Evolutionary conservation across 2,888 invertebrate genomes (phyloP).

Genomic region (Pristionchus entomophagus): DNA sequence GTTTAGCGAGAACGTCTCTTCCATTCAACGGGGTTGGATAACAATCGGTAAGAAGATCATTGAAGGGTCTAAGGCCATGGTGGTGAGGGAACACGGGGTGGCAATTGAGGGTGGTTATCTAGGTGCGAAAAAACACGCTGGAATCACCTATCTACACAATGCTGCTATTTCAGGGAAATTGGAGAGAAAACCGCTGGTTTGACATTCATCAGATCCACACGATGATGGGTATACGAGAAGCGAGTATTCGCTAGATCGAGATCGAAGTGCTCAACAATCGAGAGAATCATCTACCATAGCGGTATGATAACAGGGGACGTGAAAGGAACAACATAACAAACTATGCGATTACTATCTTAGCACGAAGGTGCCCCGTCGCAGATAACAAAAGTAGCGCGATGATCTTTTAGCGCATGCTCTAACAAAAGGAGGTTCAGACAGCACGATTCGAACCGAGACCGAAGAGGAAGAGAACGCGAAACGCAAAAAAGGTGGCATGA

Average conservation of each 20-base stretch:
- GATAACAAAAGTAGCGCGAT: neutral
- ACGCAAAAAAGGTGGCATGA: conserved; percentile 34
- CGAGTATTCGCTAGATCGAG: conserved; percentile 11
- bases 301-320: neutral
- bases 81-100: no score
- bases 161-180: neutral
- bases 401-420: neutral
- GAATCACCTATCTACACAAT: conserved; percentile 28
- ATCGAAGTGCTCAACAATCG: conserved; percentile 22
- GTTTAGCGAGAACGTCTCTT: no score
- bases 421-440: neutral
- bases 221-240: conserved; percentile 17
- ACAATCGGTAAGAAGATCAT: no score
- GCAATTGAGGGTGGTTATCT: neutral
- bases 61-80: no score
- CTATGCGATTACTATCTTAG: conserved; percentile 37
- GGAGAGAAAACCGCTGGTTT: neutral
- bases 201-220: conserved; percentile 31
- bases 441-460: conserved; percentile 11
- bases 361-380: conserved; percentile 25
- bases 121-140: neutral
- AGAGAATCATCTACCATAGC: conserved; percentile 35
- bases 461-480: conserved; percentile 47
- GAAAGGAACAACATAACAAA: conserved; percentile 43
- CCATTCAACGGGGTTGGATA: no score